A percentile compares a stretch with the other conserved stretches of the same genome.
These are phyloP conservation scores for Drosophila prostipennis DNA, from an alignment of 2,888 invertebrate species.

Conservation along the genomic window DNA sequence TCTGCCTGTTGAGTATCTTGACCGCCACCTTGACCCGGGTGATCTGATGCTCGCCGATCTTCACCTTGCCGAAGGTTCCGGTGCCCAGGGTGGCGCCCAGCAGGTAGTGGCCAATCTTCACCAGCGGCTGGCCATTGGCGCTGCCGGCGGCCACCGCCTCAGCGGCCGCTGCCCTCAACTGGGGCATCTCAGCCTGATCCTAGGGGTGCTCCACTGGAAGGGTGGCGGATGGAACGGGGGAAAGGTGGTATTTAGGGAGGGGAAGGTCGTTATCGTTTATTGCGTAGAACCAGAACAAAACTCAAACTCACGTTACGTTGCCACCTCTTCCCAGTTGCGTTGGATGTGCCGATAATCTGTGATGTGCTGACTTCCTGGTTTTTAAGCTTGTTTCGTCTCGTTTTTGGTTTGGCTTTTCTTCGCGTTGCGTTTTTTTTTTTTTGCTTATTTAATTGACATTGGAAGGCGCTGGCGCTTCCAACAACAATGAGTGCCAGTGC, in stretches of 20 bases:
- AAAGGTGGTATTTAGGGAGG: neutral
- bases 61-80: constrained; percentile 99
- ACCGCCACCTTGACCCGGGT: constrained; percentile 99
- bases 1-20: constrained; percentile 98
- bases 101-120: constrained; percentile 98
- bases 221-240: neutral
- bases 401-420: constrained; percentile 10
- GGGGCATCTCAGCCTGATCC: constrained; percentile 69
- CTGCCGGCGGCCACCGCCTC: constrained; percentile 73
- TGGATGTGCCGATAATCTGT: neutral
- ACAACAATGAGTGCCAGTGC: constrained; percentile 4
- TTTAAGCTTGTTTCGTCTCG: neutral
- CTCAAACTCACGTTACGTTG: constrained; percentile 1
- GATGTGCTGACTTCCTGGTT: neutral
- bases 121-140: constrained; percentile 88
- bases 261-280: constrained; percentile 6
- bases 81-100: constrained; percentile 94
- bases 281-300: constrained; percentile 8
- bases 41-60: constrained; percentile 98
- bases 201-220: neutral
- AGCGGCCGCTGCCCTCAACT: constrained; percentile 75
- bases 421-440: constrained; percentile 39
- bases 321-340: neutral
- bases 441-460: constrained; percentile 65
- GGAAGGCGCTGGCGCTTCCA: constrained; percentile 52